Conservation (phyloP, 2,888 invertebrate species). For the Eutolmus rufibarbis region DNA sequence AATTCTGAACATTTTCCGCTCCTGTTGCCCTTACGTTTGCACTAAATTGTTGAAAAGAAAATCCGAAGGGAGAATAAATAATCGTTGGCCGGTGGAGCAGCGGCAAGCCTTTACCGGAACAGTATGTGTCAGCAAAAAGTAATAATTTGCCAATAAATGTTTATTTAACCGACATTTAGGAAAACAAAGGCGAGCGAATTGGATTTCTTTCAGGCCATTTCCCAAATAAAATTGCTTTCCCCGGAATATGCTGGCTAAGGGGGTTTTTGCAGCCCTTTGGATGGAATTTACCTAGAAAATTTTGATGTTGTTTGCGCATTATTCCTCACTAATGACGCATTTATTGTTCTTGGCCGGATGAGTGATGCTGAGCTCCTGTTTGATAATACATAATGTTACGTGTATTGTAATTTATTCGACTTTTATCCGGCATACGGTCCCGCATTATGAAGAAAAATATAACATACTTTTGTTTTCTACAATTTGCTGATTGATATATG, state of each 20-base stretch:
- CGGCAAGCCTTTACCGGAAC: neutral
- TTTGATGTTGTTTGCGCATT: conserved; percentile 1
- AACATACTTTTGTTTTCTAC: neutral
- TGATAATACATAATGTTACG: neutral
- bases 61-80: neutral
- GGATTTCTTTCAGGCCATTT: conserved; percentile 22
- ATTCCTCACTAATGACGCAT: neutral
- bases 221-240: conserved; percentile 5
- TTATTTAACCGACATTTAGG: conserved; percentile 3
- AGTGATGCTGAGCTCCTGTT: neutral
- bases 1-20: neutral
- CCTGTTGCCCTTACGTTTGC: neutral
- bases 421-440: neutral
- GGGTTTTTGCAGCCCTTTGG: neutral
- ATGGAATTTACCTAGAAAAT: neutral
- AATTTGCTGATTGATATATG: neutral
- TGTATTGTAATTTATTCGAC: neutral
- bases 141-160: conserved; percentile 25
- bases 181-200: conserved; percentile 9
- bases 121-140: conserved; percentile 4
- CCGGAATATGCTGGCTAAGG: neutral
- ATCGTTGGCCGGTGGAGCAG: neutral
- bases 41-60: neutral
- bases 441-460: neutral
- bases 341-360: neutral